Conservation (phyloP, 2,888 invertebrate genomes). For the Plebejus argus region DNA sequence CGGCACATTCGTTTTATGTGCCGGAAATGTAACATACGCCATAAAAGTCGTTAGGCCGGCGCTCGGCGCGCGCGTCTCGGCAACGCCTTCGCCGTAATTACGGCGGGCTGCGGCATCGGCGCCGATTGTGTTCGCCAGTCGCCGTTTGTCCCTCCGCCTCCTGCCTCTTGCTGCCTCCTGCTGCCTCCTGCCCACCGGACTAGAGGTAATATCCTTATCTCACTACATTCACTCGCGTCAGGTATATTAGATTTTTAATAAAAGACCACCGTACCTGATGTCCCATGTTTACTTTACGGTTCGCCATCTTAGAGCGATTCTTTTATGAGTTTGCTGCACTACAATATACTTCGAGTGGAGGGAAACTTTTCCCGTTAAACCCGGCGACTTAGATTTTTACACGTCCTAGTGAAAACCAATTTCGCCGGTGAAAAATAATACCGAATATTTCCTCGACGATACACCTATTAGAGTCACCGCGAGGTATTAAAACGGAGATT, state of each 20-base stretch:
- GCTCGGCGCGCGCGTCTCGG: constrained; percentile 66
- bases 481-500: constrained; percentile 32
- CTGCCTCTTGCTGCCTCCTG: constrained; percentile 10
- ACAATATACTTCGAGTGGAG: neutral
- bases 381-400: constrained; percentile 1
- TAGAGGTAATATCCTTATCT: constrained; percentile 59
- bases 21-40: constrained; percentile 80
- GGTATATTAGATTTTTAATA: constrained; percentile 29
- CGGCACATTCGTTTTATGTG: constrained; percentile 80
- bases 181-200: constrained; percentile 65
- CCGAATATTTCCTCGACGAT: neutral
- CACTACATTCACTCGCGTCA: constrained; percentile 23
- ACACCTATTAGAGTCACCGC: constrained; percentile 16
- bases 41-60: constrained; percentile 80
- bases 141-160: constrained; percentile 45
- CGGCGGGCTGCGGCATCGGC: constrained; percentile 54
- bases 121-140: constrained; percentile 57
- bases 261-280: constrained; percentile 19
- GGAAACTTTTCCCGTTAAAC: constrained; percentile 2
- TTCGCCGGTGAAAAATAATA: constrained; percentile 8
- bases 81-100: constrained; percentile 79
- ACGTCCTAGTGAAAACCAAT: neutral
- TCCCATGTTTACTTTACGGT: constrained; percentile 17
- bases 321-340: neutral
- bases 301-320: neutral